Percentiles rank a stretch among this genome's conserved stretches.
phyloP scores from a whole-genome alignment of 2,888 invertebrate species.

The Melinopterus prodromus region DNA sequence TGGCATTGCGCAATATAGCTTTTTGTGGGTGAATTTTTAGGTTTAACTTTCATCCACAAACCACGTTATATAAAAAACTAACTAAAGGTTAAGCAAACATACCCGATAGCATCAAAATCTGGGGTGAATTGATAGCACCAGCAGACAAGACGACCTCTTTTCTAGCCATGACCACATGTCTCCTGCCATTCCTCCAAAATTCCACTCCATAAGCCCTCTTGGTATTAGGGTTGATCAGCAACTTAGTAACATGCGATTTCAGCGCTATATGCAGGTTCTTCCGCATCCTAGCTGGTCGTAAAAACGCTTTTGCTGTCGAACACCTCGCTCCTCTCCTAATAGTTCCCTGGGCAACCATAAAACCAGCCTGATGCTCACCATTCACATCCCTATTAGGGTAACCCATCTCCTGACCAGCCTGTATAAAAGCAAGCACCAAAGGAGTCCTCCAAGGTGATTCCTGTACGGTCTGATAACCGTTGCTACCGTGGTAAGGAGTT shows the following conservation, averaged over 20 bases:
- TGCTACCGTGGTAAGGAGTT: slow-evolving; percentile 74
- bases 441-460: slow-evolving; percentile 88
- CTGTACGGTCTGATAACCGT: slow-evolving; percentile 80
- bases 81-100: neutral
- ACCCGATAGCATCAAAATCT: slow-evolving; percentile 85
- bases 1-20: no score
- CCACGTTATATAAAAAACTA: no score
- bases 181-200: slow-evolving; percentile 76
- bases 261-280: slow-evolving; percentile 83
- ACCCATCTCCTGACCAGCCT: slow-evolving; percentile 83
- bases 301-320: slow-evolving; percentile 87
- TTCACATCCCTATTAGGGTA: slow-evolving; percentile 86
- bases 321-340: slow-evolving; percentile 84
- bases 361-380: slow-evolving; percentile 81
- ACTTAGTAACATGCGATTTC: slow-evolving; percentile 79
- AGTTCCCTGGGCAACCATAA: slow-evolving; percentile 88
- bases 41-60: no score
- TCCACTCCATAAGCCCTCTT: slow-evolving; percentile 84
- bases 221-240: slow-evolving; percentile 77
- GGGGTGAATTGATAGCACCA: slow-evolving; percentile 91
- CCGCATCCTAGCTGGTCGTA: slow-evolving; percentile 78
- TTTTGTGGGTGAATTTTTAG: no score
- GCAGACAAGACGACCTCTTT: slow-evolving; percentile 89
- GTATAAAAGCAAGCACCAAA: slow-evolving; percentile 81
- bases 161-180: slow-evolving; percentile 74